Percentiles rank a stretch among this genome's conserved stretches.
Evolutionary conservation across 2,888 invertebrate species (phyloP).

Genomic region (Amitus sp.): DNA sequence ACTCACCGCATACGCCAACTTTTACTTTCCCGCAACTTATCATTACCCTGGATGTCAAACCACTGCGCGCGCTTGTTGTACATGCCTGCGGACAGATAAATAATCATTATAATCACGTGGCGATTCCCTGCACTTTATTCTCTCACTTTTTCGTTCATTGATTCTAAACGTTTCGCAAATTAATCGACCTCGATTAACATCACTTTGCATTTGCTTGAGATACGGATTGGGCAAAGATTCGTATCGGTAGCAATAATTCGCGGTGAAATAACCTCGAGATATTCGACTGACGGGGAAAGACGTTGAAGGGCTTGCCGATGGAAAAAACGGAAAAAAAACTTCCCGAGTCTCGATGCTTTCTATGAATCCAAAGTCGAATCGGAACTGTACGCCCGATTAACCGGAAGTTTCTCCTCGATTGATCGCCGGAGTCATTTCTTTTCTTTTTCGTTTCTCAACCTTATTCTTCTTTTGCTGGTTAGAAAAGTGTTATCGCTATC

Average conservation of each 20-base stretch:
- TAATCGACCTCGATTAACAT: background rate
- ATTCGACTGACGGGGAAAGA: conserved; percentile 1
- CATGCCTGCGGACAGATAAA: conserved; percentile 23
- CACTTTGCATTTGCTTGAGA: conserved; percentile 19
- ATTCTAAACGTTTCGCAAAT: background rate
- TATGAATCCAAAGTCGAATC: conserved; percentile 23
- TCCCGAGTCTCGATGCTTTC: conserved; percentile 10
- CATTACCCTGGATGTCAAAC: conserved; percentile 24
- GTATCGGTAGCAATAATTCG: background rate
- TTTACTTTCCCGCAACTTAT: conserved; percentile 30
- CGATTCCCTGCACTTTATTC: conserved; percentile 14
- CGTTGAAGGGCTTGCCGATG: conserved; percentile 8
- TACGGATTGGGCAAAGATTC: conserved; percentile 8
- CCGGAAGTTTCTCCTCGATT: conserved; percentile 47
- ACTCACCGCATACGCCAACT: conserved; percentile 23
- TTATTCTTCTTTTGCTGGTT: conserved; percentile 25
- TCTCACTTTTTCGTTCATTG: conserved; percentile 2
- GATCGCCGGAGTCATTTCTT: conserved; percentile 33
- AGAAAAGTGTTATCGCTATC: conserved; percentile 20
- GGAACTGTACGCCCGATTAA: conserved; percentile 42
- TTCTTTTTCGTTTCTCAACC: conserved; percentile 27
- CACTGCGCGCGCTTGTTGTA: conserved; percentile 18
- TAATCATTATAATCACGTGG: conserved; percentile 21
- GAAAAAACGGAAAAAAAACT: no score
- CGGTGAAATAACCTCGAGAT: conserved; percentile 1